phyloP scores from a whole-genome alignment of 2,888 invertebrate genomes.

The Halictus quadricinctus region DNA sequence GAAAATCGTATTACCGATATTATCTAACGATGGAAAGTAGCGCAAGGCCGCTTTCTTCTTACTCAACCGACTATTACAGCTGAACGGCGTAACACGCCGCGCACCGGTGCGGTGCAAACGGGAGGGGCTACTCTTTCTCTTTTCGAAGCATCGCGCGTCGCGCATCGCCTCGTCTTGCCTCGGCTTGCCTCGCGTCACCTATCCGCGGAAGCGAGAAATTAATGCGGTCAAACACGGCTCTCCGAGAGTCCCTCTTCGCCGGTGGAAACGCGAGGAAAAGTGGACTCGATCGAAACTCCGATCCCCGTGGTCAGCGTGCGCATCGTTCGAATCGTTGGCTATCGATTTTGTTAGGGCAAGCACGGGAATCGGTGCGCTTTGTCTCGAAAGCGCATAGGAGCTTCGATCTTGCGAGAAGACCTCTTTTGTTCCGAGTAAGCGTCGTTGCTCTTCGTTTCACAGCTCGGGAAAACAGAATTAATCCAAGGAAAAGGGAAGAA shows the following conservation, averaged over 20 bases:
- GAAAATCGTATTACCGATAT: slow-evolving; percentile 78
- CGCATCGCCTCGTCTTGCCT: slow-evolving; percentile 35
- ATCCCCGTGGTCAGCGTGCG: not conserved
- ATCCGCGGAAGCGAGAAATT: slow-evolving; percentile 67
- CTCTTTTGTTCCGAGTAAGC: not conserved
- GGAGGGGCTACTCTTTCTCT: slow-evolving; percentile 59
- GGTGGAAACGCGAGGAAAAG: slow-evolving; percentile 62
- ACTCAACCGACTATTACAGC: slow-evolving; percentile 78
- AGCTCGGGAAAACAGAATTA: not conserved
- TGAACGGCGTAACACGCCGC: slow-evolving; percentile 59
- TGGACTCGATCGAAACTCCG: slow-evolving; percentile 29
- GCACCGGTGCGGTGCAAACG: slow-evolving; percentile 1
- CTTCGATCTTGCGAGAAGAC: no score
- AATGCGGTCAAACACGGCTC: slow-evolving; percentile 65
- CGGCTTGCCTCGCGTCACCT: slow-evolving; percentile 30
- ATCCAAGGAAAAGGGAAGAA: not conserved
- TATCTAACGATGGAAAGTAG: slow-evolving; percentile 80
- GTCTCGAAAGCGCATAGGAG: no score
- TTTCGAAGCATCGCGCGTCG: slow-evolving; percentile 55
- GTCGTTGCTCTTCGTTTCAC: not conserved
- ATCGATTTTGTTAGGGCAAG: not conserved
- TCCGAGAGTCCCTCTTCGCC: slow-evolving; percentile 36
- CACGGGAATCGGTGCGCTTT: not conserved
- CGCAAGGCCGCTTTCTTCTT: slow-evolving; percentile 80
- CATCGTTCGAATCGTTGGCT: not conserved